A percentile compares a stretch with the other conserved stretches of the same genome.
Evolutionary conservation across 2,888 invertebrate species (phyloP).

Genomic region (Thyatira batis): DNA sequence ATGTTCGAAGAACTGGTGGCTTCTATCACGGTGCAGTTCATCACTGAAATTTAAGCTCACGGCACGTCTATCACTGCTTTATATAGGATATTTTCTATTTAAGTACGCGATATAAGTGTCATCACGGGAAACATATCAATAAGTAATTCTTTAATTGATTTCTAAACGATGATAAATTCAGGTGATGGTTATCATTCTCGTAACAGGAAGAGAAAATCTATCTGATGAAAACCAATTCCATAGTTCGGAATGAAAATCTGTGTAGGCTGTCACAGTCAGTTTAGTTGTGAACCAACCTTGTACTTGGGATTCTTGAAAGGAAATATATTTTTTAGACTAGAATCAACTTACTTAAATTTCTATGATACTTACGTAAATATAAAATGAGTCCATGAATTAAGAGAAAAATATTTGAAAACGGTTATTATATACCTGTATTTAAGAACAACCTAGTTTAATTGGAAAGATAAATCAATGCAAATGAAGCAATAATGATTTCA

Average conservation of each 20-base stretch:
- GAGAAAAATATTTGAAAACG: no score
- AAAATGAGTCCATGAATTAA: no score
- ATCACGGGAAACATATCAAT: no score
- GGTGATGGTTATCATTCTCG: neutral
- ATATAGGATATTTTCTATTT: slow-evolving; percentile 2
- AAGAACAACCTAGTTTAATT: no score
- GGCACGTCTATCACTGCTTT: slow-evolving; percentile 9
- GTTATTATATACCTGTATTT: no score
- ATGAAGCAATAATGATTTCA: no score
- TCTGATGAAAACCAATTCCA: slow-evolving; percentile 12
- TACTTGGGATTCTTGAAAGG: neutral
- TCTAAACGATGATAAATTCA: neutral
- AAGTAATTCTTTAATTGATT: neutral
- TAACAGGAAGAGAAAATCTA: neutral
- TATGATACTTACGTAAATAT: no score
- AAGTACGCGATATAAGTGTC: neutral
- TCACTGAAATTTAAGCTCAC: slow-evolving; percentile 33
- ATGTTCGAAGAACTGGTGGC: slow-evolving; percentile 58
- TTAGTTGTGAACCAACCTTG: neutral
- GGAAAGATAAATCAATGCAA: no score
- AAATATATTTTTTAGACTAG: neutral
- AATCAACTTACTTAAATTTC: no score
- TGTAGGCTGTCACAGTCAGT: slow-evolving; percentile 26
- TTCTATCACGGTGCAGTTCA: slow-evolving; percentile 60
- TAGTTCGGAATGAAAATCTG: slow-evolving; percentile 50